phyloP scores from a whole-genome alignment of 1,140 invertebrate species.

The Lepidostoma basale region DNA sequence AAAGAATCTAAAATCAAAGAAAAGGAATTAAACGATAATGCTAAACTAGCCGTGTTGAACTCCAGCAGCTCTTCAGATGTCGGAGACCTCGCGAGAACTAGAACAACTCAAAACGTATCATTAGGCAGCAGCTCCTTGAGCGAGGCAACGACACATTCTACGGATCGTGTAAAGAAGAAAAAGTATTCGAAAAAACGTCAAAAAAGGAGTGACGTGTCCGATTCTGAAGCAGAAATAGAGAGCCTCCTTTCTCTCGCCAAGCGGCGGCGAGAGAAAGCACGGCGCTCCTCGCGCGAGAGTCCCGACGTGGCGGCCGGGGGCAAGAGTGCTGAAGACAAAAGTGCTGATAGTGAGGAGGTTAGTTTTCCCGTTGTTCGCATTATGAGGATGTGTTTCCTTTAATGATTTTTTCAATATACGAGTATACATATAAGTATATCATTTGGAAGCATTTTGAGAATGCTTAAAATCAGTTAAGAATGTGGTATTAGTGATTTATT shows the following conservation, averaged over 20 bases:
- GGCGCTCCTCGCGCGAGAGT: background rate
- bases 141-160: background rate
- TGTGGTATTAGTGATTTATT: background rate
- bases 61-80: constrained; percentile 14
- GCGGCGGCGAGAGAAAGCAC: background rate
- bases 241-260: constrained; percentile 4
- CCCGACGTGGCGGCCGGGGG: background rate
- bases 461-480: background rate
- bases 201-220: constrained; percentile 1
- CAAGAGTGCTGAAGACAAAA: background rate
- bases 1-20: constrained; percentile 2
- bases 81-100: background rate
- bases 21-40: constrained; percentile 21
- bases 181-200: constrained; percentile 19
- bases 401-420: no score
- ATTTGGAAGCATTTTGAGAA: no score
- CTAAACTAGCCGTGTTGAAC: constrained; percentile 13
- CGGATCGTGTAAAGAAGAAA: constrained; percentile 5
- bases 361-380: background rate
- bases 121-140: background rate
- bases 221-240: constrained; percentile 23
- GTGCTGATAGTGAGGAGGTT: constrained; percentile 13
- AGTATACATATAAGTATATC: constrained; percentile 1
- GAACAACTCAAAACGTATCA: background rate
- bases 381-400: background rate